Conservation (phyloP, 2,797 vertebrate species). For the Dipus sagitta region DNA sequence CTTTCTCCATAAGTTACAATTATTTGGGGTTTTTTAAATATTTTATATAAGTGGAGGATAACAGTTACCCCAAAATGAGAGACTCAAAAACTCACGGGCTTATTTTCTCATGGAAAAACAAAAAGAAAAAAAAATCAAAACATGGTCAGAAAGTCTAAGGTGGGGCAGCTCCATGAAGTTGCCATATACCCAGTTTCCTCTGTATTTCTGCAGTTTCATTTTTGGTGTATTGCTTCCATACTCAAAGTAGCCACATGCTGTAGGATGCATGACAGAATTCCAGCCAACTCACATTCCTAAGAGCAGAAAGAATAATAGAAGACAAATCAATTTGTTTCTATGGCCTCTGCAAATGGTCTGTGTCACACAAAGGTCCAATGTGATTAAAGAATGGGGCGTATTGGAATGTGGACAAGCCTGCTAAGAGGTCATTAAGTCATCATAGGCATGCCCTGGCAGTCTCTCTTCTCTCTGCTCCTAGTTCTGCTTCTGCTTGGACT, state of each 20-base stretch:
- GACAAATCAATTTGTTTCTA: background rate
- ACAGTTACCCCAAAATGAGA: background rate
- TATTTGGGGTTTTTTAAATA: conserved; percentile 28
- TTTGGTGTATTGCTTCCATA: background rate
- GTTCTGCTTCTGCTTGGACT: background rate
- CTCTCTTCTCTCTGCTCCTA: background rate
- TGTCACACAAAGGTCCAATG: too few relatives aligned
- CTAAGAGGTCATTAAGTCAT: background rate
- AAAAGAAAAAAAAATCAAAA: background rate
- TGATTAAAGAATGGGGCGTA: background rate
- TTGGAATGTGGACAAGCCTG: too few relatives aligned
- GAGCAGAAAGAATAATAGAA: background rate
- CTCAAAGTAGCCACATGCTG: background rate
- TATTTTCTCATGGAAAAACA: background rate
- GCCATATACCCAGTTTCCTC: background rate
- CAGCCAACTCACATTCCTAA: background rate
- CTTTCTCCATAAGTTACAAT: background rate
- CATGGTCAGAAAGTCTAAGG: background rate
- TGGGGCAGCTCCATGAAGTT: background rate
- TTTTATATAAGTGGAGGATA: background rate
- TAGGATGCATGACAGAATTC: background rate
- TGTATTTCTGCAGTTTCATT: background rate
- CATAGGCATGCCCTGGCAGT: background rate
- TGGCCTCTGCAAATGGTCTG: background rate
- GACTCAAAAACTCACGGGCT: background rate